Conservation (phyloP, 1,140 invertebrate genomes). For the Heterodera carotae region DNA sequence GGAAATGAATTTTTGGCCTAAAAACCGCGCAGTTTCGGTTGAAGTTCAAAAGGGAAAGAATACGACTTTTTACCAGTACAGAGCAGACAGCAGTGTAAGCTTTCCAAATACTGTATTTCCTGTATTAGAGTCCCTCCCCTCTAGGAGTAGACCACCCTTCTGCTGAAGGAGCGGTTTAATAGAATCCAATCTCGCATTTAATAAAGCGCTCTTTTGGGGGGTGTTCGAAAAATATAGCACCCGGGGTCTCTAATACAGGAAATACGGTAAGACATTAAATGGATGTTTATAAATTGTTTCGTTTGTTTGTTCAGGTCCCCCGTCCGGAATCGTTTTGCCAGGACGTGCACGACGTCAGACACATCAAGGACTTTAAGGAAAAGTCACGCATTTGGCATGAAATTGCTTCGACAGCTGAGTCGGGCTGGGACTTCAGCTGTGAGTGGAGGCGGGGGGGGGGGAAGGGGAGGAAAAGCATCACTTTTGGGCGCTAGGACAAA, state of each 20-base stretch:
- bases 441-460: constrained; percentile 64
- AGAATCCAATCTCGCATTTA: too few species aligned
- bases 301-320: constrained; percentile 67
- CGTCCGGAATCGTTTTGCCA: constrained; percentile 57
- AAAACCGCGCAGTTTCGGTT: constrained; percentile 57
- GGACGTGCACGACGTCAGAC: constrained; percentile 38
- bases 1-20: constrained; percentile 68
- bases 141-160: too few species aligned
- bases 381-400: constrained; percentile 39
- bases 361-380: constrained; percentile 34
- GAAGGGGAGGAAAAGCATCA: neutral
- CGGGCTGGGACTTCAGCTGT: constrained; percentile 67
- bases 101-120: too few species aligned
- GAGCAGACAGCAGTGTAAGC: constrained; percentile 68
- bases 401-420: constrained; percentile 66
- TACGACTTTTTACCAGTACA: constrained; percentile 57
- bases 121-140: too few species aligned
- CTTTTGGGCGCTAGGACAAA: too few species aligned
- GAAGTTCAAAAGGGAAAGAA: too few species aligned
- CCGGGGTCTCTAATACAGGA: too few species aligned
- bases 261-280: too few species aligned
- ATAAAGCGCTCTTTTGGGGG: too few species aligned
- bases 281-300: too few species aligned
- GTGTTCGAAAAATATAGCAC: too few species aligned
- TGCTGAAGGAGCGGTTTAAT: too few species aligned